Percentiles rank a stretch among this genome's conserved stretches.
Evolutionary conservation across 2,797 vertebrate genomes (phyloP).

Genomic region (Naso thynnoides): DNA sequence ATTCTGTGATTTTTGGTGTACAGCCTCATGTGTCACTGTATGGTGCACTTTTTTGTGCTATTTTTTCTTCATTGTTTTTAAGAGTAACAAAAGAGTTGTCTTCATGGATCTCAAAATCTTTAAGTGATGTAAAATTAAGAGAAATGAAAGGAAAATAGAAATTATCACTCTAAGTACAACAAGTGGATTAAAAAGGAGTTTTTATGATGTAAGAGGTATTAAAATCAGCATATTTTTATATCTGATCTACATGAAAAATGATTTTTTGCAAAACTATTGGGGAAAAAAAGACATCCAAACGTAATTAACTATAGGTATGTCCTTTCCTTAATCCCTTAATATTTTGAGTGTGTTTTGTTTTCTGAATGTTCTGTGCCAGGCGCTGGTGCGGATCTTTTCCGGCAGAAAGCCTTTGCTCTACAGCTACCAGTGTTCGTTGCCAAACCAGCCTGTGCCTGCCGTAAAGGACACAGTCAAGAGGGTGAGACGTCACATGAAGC

Average conservation of each 20-base stretch:
- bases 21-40: neutral
- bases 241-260: neutral
- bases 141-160: no score
- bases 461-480: slow-evolving; percentile 88
- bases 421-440: slow-evolving; percentile 92
- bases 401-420: slow-evolving; percentile 91
- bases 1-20: neutral
- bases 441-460: slow-evolving; percentile 90
- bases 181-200: no score
- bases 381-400: slow-evolving; percentile 92
- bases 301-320: neutral
- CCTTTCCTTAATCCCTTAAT: neutral
- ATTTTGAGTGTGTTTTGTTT: slow-evolving; percentile 8
- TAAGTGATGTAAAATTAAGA: no score
- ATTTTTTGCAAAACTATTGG: neutral
- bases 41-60: no score
- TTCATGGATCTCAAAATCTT: no score
- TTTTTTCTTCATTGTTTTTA: no score
- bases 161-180: no score
- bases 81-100: no score
- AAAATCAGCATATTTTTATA: neutral
- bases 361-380: slow-evolving; percentile 75
- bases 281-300: neutral
- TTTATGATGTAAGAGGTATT: no score
- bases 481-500: slow-evolving; percentile 78